These are phyloP conservation scores for Dysidea cf. avara DNA, from an alignment of 37 sponge, comb jelly and placozoan species.

Conservation along the genomic window DNA sequence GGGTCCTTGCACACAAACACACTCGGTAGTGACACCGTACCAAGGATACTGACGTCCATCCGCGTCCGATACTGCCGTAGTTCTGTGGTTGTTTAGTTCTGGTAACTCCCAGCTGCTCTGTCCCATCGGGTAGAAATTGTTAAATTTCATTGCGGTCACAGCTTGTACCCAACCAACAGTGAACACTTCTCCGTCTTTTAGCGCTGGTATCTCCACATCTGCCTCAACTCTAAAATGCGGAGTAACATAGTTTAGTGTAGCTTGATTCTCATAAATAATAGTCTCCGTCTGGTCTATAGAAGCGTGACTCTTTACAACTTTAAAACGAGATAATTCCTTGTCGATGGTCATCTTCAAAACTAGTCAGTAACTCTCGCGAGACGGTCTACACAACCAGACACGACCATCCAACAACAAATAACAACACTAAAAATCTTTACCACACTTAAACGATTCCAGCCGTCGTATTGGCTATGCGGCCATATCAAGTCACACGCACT, in stretches of 20 bases:
- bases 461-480: too few relatives aligned
- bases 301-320: conserved; percentile 49
- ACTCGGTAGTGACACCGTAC: conserved; percentile 87
- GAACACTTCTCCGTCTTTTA: conserved; percentile 71
- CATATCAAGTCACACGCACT: too few relatives aligned
- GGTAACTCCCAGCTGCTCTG: conserved; percentile 88
- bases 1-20: conserved; percentile 64
- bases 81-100: conserved; percentile 62
- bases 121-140: conserved; percentile 76
- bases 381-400: too few relatives aligned
- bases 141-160: conserved; percentile 81
- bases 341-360: conserved; percentile 69
- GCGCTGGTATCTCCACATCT: conserved; percentile 57
- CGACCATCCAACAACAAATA: too few relatives aligned
- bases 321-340: conserved; percentile 18
- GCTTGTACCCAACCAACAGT: conserved; percentile 90
- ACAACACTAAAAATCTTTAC: too few relatives aligned
- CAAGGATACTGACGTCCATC: conserved; percentile 88
- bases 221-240: conserved; percentile 84
- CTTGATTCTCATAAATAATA: conserved; percentile 45
- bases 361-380: not conserved
- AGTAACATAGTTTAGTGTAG: conserved; percentile 85
- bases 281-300: conserved; percentile 59
- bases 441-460: too few relatives aligned
- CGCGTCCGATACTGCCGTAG: conserved; percentile 78